Percentiles rank a stretch among this genome's conserved stretches.
phyloP scores from a whole-genome alignment of 2,113 vertebrate species.

The Turnix velox region DNA sequence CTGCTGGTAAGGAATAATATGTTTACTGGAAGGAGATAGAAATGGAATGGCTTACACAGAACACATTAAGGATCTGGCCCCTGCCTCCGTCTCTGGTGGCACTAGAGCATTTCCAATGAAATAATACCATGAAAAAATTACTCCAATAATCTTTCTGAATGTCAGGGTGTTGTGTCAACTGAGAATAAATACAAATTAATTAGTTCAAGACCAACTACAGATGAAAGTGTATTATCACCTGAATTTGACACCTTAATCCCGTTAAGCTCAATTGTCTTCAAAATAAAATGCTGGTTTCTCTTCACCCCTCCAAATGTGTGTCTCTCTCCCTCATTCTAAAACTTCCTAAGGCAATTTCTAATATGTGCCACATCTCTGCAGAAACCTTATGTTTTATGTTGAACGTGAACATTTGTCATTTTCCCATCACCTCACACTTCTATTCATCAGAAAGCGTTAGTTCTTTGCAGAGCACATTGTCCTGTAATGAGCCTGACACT shows the following conservation, averaged over 20 bases:
- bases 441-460: not conserved
- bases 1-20: not conserved
- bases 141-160: not conserved
- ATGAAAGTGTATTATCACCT: not conserved
- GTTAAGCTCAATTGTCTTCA: not conserved
- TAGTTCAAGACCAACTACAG: not conserved
- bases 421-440: not conserved
- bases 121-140: not conserved
- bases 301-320: rapidly evolving
- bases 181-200: not conserved
- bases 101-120: not conserved
- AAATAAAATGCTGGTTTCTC: not conserved
- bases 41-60: not conserved
- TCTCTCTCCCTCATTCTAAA: not conserved
- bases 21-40: not conserved
- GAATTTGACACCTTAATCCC: not conserved
- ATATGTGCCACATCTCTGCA: not conserved
- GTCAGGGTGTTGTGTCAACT: not conserved
- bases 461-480: not conserved
- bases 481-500: conserved; percentile 25
- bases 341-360: not conserved
- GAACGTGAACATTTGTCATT: conserved; percentile 7
- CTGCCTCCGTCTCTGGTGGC: not conserved
- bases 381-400: not conserved
- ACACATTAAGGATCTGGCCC: not conserved